Conservation (phyloP, 2,113 vertebrate species). For the Cavia aperea region DNA sequence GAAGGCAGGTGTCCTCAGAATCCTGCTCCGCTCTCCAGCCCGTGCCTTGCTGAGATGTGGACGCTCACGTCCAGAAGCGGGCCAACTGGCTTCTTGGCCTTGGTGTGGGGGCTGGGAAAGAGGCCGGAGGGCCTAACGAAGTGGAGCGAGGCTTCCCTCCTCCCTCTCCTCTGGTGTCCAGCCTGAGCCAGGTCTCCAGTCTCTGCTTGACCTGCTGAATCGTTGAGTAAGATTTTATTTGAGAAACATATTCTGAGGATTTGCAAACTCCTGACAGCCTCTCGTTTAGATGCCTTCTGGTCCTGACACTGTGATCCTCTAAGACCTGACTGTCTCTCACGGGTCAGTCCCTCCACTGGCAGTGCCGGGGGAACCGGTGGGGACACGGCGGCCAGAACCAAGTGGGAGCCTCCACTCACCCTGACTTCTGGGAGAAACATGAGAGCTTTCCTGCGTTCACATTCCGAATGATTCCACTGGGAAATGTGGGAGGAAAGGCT, state of each 20-base stretch:
- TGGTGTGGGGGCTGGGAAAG: not conserved
- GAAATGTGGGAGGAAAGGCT: constrained; percentile 24
- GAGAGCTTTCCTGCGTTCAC: not conserved
- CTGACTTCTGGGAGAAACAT: not conserved
- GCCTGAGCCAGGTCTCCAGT: not conserved
- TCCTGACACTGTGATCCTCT: not conserved
- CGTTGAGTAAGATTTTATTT: not conserved
- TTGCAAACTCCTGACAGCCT: not conserved
- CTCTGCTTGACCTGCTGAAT: not conserved
- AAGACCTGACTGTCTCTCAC: not conserved
- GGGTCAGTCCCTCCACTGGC: not conserved
- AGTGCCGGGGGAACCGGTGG: not conserved
- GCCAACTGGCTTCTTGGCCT: not conserved
- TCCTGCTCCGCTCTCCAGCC: not conserved
- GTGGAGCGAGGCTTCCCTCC: not conserved
- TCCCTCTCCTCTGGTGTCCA: not conserved
- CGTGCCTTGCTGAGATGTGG: not conserved
- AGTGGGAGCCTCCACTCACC: not conserved
- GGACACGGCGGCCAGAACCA: not conserved
- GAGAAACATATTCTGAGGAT: not conserved
- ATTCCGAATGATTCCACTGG: not conserved
- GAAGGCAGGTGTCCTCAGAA: no score
- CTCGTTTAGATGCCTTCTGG: not conserved
- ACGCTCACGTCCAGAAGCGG: not conserved
- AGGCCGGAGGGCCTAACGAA: not conserved